phyloP scores from a whole-genome alignment of 1,140 invertebrate species.

The Drosophila tropicalis region DNA sequence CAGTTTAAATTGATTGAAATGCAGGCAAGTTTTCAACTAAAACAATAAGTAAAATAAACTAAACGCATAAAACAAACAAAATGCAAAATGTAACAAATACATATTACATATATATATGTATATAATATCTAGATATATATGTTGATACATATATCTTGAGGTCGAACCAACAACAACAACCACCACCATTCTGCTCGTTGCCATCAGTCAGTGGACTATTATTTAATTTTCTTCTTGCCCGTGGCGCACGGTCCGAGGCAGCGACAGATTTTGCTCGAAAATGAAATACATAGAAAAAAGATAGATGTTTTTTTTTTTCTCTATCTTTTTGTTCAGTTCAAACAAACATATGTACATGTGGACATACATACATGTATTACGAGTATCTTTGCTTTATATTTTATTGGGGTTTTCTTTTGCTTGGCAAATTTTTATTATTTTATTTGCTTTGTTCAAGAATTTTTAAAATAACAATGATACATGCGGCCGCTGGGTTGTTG shows the following conservation, averaged over 20 bases:
- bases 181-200: conserved; percentile 33
- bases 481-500: conserved; percentile 73
- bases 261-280: conserved; percentile 46
- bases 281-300: conserved; percentile 18
- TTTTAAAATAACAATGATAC: conserved; percentile 82
- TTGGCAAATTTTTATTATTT: conserved; percentile 36
- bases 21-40: conserved; percentile 52
- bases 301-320: conserved; percentile 4
- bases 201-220: conserved; percentile 74
- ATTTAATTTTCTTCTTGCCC: conserved; percentile 71
- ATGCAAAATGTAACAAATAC: conserved; percentile 28
- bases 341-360: conserved; percentile 37
- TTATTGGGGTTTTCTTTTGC: conserved; percentile 33
- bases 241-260: conserved; percentile 33
- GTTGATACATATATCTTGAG: conserved; percentile 10
- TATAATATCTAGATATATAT: neutral
- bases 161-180: neutral
- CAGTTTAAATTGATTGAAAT: conserved; percentile 73
- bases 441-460: conserved; percentile 66
- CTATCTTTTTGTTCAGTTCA: conserved; percentile 50
- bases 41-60: conserved; percentile 53
- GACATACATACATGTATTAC: conserved; percentile 56
- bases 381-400: conserved; percentile 49
- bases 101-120: neutral
- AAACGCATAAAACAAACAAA: conserved; percentile 33